A percentile compares a stretch with the other conserved stretches of the same genome.
phyloP scores from a whole-genome alignment of 2,113 vertebrate species.

The Megaptera novaeangliae region DNA sequence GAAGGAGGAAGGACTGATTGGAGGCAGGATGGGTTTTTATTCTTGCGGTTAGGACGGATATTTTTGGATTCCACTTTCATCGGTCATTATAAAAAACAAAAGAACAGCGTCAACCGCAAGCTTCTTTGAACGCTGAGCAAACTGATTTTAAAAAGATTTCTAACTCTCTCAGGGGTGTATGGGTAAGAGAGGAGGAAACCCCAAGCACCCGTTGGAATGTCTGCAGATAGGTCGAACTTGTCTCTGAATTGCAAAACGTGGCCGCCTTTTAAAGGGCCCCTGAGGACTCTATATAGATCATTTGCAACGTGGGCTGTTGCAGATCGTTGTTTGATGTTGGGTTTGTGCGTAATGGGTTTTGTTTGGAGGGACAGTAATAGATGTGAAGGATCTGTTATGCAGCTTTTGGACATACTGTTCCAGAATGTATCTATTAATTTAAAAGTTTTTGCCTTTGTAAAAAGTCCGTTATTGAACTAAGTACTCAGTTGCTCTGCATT shows the following conservation, averaged over 20 bases:
- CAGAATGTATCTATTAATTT: slow-evolving; percentile 56
- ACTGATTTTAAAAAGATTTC: neutral
- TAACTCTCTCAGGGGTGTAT: neutral
- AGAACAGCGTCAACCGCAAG: neutral
- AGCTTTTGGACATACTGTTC: slow-evolving; percentile 54
- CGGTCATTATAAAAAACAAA: neutral
- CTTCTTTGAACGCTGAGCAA: slow-evolving; percentile 15
- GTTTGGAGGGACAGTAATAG: slow-evolving; percentile 1
- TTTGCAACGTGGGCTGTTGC: neutral
- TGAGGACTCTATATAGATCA: neutral
- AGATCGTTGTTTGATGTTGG: slow-evolving; percentile 7
- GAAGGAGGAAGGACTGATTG: neutral
- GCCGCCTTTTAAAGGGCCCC: neutral
- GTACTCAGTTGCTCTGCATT: neutral
- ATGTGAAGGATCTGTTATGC: slow-evolving; percentile 21
- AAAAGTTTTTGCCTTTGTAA: slow-evolving; percentile 58
- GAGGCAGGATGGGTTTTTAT: slow-evolving; percentile 49
- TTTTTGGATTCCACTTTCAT: slow-evolving; percentile 22
- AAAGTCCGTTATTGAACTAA: slow-evolving; percentile 57
- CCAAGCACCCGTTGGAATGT: neutral
- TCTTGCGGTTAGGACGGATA: neutral
- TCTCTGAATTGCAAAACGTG: neutral
- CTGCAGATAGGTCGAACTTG: neutral
- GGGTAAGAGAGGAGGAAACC: neutral
- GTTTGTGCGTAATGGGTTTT: neutral